Base-by-base conservation (phyloP, 2,113 vertebrate species). In the Craseonycteris thonglongyai region DNA sequence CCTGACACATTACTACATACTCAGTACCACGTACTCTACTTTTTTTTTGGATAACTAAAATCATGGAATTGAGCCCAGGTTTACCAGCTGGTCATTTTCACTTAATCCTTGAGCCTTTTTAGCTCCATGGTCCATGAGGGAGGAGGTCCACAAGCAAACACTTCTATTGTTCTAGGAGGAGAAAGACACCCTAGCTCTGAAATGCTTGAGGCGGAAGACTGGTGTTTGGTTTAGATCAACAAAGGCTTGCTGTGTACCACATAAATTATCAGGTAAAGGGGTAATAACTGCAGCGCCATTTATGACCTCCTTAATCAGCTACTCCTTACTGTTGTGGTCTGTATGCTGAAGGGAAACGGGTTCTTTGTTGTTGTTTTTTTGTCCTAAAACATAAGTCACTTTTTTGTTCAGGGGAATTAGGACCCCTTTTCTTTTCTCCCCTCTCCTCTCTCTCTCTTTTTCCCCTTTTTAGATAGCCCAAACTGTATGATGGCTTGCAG, bases 141-240 rank as follows among this genome's bases (percentile, higher is more conserved):
- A 92, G 51, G 47, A 88, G 28, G 54, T 74, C 30, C 15, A 59
- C 40, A 80, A 61, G 30, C 35, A 92, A 38, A 58, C 22, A 82
- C 19, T 85, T 83, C 38, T 22, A 16, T 87, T 92, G 24, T 82
- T 94, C 6, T 49, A 61, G n/a, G 54, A 95, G 45, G 75, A 74
- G 26, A 24, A 90, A 66, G 76, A 81, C 24, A 69, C 21, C 54
- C 66, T n/a, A 82, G 30, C 19, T 96, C 79, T 92, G 58, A 95
- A 87, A 65, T 56, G 16, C 21, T 83, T 69, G 35, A 49, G 68
- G 45, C 40, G 56, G 71, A 69, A 89, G 88, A 79, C 75, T 72
- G n/a, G 59, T 93, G 33, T 82, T 86, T 81, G 85, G 38, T 85
- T 82, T 82, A 82, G 58, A 79, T 28, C 19, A 47, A 56, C 69